Base-by-base conservation (phyloP, 1,140 invertebrate species). In the Solenopsis fugax region DNA sequence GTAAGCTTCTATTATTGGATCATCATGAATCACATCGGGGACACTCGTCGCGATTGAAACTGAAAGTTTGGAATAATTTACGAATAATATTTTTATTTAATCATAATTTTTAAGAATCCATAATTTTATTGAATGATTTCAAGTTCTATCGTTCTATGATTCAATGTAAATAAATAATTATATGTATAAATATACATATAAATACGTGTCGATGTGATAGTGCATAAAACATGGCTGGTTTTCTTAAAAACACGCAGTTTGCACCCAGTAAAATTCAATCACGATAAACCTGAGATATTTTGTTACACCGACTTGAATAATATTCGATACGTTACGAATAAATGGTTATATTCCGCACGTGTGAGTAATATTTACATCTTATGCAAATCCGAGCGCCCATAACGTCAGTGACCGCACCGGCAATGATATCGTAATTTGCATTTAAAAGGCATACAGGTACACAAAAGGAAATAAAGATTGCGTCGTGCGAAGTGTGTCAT, bases 231-330 rank as follows among this genome's bases (percentile, higher is more conserved):
- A 45, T 1, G 16, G 45, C 34, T 34, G 16, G 62, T n/a, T 29
- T 6, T 13, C 16, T 64, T 45, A 34, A 48, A 77, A 77, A 21
- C n/a, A 34, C 3, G 12, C 12, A 58, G 24, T 54, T 21, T 37
- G 18, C 18, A 41, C 64, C 2, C 34, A 62, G 29, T 67, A 67
- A 52, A 80, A 67, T 52, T 67, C 45, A 29, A 67, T 52, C n/a
- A 48, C 62, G 54, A 76, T 56, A 72, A 54, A 1, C 37, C 60
- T 45, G 62, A 41, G 37, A 58, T 18, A 4, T 45, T 12, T 76
- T 60, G 54, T 58, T 54, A 16, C 16, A 9, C 5, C 21, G 41
- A 71, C 87, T 81, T 88, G 54, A 86, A 87, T 87, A 88, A 87
- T 62, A 29, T 75, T 67, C 71, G 16, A 81, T 54, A 82, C 29